Evolutionary conservation across 2,797 vertebrate species (phyloP), one percentile per base, ranked within the genome.

Genomic region (Sebastes oblongus): DNA sequence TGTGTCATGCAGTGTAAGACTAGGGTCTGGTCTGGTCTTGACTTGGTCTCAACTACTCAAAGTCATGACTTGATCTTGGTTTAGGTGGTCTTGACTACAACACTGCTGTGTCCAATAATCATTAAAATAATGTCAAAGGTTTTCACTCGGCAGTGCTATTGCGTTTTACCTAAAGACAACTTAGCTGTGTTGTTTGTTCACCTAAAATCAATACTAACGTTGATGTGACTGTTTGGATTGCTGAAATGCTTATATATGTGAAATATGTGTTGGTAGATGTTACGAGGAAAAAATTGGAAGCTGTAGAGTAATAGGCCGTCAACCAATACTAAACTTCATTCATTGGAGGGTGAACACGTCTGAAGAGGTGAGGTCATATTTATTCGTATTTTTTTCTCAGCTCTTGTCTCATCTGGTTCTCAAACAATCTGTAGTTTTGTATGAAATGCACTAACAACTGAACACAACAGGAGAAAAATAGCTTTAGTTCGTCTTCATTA

Each of bases 181-280:
- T 59, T 4, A 22, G 4, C 6, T 67, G 25, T 50, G 8, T 58
- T 50, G 52, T 22, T 29, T 66, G 11, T 7, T 54, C 4, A 24
- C 32, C 10, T 42, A 4, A 56, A 42, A 11, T 27, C 5, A 32
- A n/a, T n/a, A 54, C 58, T n/a, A 2, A 64, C 9, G 32, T 16
- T 59, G 39, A 14, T 46, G 24, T 50, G n/a, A 20, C 8, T 78
- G 34, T 32, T 4, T 29, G 16, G 30, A n/a, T 71, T 50, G 24
- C 1, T 75, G 8, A 25, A 24, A 8, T 50, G 24, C 2, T 75
- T 5, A 22, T 22, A 7, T 14, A 7, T 86, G 12, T 68, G 9
- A 36, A 59, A 36, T 66, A 0, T 90, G 46, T 78, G 12, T 88
- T 65, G 6, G 3, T 13, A 94, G 93, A 1, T 94, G 92, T 76